A percentile compares a stretch with the other conserved stretches of the same genome.
Conservation (phyloP, 2,113 vertebrate genomes). For the Mola mola region DNA sequence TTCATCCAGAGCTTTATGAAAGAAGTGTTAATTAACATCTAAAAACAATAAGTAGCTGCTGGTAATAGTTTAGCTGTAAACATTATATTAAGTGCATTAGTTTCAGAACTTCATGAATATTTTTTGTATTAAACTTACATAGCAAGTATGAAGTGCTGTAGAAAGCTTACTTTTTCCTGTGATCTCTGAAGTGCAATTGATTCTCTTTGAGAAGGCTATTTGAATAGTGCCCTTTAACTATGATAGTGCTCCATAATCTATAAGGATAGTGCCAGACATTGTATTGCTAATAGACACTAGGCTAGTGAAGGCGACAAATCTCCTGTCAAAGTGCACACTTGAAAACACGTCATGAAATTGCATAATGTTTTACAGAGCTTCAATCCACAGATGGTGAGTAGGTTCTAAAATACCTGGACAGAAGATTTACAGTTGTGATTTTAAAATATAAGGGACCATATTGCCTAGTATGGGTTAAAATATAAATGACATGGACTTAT, state of each 20-base stretch:
- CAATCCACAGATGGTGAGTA: neutral
- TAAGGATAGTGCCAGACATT: conserved; percentile 16
- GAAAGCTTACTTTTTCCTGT: neutral
- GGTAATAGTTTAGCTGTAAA: neutral
- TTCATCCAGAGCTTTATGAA: too few relatives aligned
- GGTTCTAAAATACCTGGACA: neutral
- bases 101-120: neutral
- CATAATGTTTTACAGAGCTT: conserved; percentile 6
- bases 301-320: conserved; percentile 24
- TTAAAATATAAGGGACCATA: too few relatives aligned
- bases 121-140: neutral
- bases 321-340: conserved; percentile 37
- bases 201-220: conserved; percentile 4
- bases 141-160: neutral
- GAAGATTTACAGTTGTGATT: too few relatives aligned
- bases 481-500: too few relatives aligned
- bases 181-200: too few relatives aligned
- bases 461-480: too few relatives aligned
- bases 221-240: conserved; percentile 6
- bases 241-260: conserved; percentile 22
- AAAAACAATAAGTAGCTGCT: neutral
- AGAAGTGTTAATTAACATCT: too few relatives aligned
- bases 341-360: conserved; percentile 37
- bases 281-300: conserved; percentile 33
- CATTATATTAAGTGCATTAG: too few relatives aligned